Percentiles rank a stretch among this genome's conserved stretches.
Evolutionary conservation across 1,140 invertebrate species (phyloP).

Genomic region (Drosophila bocki): DNA sequence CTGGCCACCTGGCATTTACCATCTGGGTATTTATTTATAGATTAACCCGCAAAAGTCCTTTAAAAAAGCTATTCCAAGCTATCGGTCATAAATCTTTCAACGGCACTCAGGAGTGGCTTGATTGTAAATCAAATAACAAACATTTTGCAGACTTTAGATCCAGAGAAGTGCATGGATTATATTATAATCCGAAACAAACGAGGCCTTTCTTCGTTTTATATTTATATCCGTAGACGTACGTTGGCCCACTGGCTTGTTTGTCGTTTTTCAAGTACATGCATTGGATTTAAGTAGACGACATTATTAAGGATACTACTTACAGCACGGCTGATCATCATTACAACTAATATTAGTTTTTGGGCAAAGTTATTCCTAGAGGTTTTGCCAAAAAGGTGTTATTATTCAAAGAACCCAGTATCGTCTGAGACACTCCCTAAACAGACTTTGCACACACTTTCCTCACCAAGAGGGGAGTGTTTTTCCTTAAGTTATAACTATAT

Average conservation of each 20-base stretch:
- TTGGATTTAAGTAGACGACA: neutral
- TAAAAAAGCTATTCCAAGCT: slow-evolving; percentile 20
- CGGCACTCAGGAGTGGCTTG: slow-evolving; percentile 21
- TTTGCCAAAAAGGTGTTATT: neutral
- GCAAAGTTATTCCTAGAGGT: neutral
- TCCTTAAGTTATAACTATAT: slow-evolving; percentile 6
- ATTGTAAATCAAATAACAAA: slow-evolving; percentile 47
- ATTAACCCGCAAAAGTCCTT: slow-evolving; percentile 23
- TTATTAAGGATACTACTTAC: neutral
- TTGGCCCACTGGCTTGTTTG: neutral
- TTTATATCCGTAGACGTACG: neutral
- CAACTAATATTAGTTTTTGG: neutral
- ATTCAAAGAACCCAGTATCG: neutral
- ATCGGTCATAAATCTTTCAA: slow-evolving; percentile 38
- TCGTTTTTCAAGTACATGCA: neutral
- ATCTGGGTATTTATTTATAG: slow-evolving; percentile 15
- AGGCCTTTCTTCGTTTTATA: neutral
- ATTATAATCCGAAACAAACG: slow-evolving; percentile 9
- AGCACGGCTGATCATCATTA: neutral
- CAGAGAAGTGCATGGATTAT: slow-evolving; percentile 10
- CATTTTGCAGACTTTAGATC: slow-evolving; percentile 27
- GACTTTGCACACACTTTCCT: slow-evolving; percentile 12
- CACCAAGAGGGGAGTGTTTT: slow-evolving; percentile 17
- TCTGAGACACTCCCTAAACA: neutral
- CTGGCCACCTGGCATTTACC: slow-evolving; percentile 1